These are phyloP conservation scores for Naja naja DNA, from an alignment of 2,113 vertebrate species.

Conservation along the genomic window DNA sequence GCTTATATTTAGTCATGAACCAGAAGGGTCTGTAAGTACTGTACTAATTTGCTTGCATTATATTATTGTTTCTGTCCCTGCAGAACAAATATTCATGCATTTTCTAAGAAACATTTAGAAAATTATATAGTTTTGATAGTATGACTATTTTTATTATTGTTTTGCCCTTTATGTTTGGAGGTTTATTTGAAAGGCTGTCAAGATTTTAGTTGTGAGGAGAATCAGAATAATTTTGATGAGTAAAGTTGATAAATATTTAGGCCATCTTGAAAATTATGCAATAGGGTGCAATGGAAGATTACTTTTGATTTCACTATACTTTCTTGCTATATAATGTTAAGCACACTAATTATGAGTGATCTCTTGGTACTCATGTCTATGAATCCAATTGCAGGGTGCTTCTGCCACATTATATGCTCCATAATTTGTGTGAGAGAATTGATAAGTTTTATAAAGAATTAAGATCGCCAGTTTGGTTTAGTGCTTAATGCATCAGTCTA, in stretches of 20 bases:
- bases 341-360: background rate
- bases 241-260: background rate
- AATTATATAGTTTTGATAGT: background rate
- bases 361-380: too few species aligned
- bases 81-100: background rate
- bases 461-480: background rate
- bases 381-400: background rate
- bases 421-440: background rate
- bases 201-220: background rate
- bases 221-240: background rate
- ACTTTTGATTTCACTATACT: background rate
- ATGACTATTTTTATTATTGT: background rate
- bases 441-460: background rate
- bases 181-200: background rate
- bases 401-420: background rate
- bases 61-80: background rate
- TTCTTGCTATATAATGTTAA: slow-evolving; percentile 15
- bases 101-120: background rate
- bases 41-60: background rate
- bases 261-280: background rate
- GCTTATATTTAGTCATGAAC: background rate
- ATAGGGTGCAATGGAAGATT: background rate
- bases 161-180: background rate
- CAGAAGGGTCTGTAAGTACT: background rate
- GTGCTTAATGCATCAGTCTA: background rate